Percentiles rank a stretch among this genome's conserved stretches.
phyloP scores from a whole-genome alignment of 2,888 invertebrate genomes.

The Clunio marinus region DNA sequence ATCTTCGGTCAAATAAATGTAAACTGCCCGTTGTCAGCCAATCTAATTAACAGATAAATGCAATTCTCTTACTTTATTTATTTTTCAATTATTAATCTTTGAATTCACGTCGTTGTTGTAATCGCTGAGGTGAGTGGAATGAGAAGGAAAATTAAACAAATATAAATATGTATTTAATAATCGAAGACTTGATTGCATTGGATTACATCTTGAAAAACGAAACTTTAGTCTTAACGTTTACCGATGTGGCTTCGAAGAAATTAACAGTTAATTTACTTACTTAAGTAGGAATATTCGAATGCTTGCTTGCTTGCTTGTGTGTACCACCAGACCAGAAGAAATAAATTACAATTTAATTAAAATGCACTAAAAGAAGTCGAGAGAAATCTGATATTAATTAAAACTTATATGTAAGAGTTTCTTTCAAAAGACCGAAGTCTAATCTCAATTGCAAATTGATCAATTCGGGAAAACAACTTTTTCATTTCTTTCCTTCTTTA shows the following conservation, averaged over 20 bases:
- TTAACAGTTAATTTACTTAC: slow-evolving; percentile 12
- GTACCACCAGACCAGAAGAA: background rate
- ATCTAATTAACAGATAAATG: slow-evolving; percentile 1
- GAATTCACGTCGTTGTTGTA: background rate
- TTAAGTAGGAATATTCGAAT: background rate
- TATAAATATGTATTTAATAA: slow-evolving; percentile 20
- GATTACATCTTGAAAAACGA: background rate
- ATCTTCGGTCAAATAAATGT: no score
- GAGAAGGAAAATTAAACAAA: slow-evolving; percentile 2
- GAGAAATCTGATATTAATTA: background rate
- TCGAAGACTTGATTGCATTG: background rate
- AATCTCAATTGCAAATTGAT: background rate
- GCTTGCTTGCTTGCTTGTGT: background rate
- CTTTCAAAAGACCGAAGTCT: background rate
- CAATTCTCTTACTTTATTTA: background rate
- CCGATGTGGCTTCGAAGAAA: background rate
- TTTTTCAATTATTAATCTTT: slow-evolving; percentile 13
- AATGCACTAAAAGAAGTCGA: background rate
- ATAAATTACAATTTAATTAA: slow-evolving; percentile 9
- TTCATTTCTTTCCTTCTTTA: no score
- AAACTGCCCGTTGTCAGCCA: background rate
- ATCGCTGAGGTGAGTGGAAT: background rate
- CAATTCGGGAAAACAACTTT: no score
- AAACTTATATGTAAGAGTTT: slow-evolving; percentile 7
- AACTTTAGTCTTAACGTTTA: background rate